These are phyloP conservation scores for Lithophane ornitopus DNA, from an alignment of 2,888 invertebrate species.

Conservation along the genomic window DNA sequence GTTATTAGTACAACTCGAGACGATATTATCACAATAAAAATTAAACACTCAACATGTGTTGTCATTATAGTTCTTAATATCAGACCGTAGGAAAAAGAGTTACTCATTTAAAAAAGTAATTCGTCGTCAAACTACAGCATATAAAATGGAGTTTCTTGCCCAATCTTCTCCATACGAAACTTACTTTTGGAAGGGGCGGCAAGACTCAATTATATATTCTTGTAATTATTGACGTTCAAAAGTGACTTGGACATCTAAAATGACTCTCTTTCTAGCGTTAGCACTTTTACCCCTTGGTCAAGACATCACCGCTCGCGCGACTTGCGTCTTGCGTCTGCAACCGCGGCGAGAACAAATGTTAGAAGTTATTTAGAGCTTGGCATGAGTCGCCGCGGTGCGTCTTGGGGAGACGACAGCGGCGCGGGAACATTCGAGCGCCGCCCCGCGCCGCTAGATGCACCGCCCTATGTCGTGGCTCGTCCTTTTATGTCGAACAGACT, in stretches of 20 bases:
- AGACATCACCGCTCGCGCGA: too few species aligned
- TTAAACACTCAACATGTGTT: constrained; percentile 72
- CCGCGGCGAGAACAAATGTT: too few species aligned
- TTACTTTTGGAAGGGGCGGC: neutral
- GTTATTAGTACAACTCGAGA: constrained; percentile 68
- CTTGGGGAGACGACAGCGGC: too few species aligned
- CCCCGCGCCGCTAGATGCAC: too few species aligned
- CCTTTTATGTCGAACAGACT: constrained; percentile 4
- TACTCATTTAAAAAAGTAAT: neutral
- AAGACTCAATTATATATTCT: neutral
- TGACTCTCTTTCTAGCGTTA: neutral
- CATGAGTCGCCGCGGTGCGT: too few species aligned
- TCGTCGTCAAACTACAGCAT: neutral
- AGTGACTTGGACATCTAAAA: too few species aligned
- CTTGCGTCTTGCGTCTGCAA: too few species aligned
- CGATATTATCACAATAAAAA: constrained; percentile 70
- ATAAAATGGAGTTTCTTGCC: neutral
- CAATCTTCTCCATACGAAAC: neutral
- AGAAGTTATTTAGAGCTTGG: too few species aligned
- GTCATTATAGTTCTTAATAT: constrained; percentile 68
- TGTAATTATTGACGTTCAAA: neutral
- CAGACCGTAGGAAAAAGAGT: constrained; percentile 40
- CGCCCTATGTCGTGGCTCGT: neutral
- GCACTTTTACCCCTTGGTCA: neutral
- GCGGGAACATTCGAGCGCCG: too few species aligned